Percentiles rank a stretch among this genome's conserved stretches.
phyloP scores from a whole-genome alignment of 2,113 vertebrate genomes.

The Psittacara wagleri region DNA sequence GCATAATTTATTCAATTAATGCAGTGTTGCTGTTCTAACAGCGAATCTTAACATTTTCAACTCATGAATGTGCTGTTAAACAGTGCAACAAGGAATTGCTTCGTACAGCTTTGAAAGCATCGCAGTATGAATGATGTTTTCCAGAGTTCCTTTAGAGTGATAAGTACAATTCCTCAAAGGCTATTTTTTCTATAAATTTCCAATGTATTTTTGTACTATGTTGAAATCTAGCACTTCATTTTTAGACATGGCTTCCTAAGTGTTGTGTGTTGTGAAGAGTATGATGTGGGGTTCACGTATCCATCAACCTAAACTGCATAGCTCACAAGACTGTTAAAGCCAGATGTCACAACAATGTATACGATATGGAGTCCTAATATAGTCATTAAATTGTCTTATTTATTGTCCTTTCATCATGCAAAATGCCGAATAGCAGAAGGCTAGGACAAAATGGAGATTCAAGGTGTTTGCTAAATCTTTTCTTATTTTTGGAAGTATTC shows the following conservation, averaged over 20 bases:
- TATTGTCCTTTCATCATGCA: constrained; percentile 50
- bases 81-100: background rate
- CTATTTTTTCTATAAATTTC: background rate
- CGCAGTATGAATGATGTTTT: background rate
- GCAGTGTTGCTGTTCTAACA: background rate
- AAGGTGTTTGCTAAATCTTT: constrained; percentile 57
- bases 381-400: constrained; percentile 14
- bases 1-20: background rate
- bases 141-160: background rate
- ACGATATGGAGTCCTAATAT: background rate
- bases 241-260: background rate
- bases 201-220: background rate
- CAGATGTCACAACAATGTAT: background rate
- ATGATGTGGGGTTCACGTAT: background rate
- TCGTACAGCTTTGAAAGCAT: background rate
- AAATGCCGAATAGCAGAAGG: constrained; percentile 50
- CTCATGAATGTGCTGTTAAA: background rate
- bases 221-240: background rate
- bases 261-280: background rate
- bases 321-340: background rate
- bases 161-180: background rate
- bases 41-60: background rate
- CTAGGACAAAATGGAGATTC: constrained; percentile 64
- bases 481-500: constrained; percentile 7
- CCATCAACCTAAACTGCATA: background rate